A percentile compares a stretch with the other conserved stretches of the same genome.
Conservation (phyloP, 2,797 vertebrate species). For the Stomatorhinus walkeri region DNA sequence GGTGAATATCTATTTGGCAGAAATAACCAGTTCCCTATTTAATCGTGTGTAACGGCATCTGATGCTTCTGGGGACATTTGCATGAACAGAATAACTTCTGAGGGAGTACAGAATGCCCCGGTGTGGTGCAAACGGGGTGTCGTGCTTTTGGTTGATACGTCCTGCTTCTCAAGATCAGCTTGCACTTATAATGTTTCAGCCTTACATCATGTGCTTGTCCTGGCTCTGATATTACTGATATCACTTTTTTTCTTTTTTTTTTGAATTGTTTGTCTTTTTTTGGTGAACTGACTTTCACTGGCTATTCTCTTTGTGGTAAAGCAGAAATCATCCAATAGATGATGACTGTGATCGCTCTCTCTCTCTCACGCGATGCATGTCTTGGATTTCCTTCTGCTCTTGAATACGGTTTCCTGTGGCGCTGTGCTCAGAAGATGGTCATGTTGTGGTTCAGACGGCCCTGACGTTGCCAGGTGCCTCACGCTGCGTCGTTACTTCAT, state of each 20-base stretch:
- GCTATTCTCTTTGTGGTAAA: not conserved
- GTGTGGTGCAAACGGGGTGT: no score
- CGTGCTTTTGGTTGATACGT: not conserved
- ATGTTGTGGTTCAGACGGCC: not conserved
- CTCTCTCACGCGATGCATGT: not conserved
- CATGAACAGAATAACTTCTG: not conserved
- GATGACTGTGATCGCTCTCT: not conserved
- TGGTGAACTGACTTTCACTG: not conserved
- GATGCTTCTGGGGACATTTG: not conserved
- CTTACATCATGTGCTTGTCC: not conserved
- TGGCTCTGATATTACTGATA: not conserved
- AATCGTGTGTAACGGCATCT: not conserved
- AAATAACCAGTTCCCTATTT: not conserved
- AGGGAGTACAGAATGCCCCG: not conserved
- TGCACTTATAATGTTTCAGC: not conserved
- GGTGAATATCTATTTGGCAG: not conserved
- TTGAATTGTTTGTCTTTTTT: not conserved
- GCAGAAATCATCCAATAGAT: not conserved
- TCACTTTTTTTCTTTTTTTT: not conserved
- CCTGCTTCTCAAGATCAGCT: not conserved
- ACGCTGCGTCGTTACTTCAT: not conserved
- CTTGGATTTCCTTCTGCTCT: not conserved
- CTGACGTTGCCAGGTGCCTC: not conserved
- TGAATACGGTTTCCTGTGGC: not conserved
- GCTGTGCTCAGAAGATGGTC: not conserved